Conservation (phyloP, 2,888 invertebrate genomes). For the Drosophila infuscata region DNA sequence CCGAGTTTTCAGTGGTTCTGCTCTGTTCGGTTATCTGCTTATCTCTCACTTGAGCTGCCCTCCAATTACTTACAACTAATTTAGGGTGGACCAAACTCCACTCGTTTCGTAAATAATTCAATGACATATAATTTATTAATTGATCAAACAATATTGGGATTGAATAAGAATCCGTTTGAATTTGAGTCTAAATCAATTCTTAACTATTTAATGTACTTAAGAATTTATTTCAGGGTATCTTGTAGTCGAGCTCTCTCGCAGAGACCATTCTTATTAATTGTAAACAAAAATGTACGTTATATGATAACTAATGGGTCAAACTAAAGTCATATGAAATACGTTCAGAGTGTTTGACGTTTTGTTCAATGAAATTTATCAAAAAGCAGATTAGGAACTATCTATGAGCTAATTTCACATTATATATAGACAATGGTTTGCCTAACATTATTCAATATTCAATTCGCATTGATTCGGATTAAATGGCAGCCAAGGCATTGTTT, state of each 20-base stretch:
- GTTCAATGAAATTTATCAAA: not conserved
- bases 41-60: too few species aligned
- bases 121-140: not conserved
- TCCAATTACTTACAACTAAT: too few species aligned
- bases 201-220: too few species aligned
- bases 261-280: not conserved
- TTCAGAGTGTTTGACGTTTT: not conserved
- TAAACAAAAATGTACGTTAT: not conserved
- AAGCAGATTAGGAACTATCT: conserved; percentile 20
- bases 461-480: conserved; percentile 25
- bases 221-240: not conserved
- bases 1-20: too few species aligned
- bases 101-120: not conserved
- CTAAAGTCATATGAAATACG: not conserved
- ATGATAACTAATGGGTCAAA: not conserved
- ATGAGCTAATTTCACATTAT: conserved; percentile 29
- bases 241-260: not conserved
- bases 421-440: conserved; percentile 30
- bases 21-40: too few species aligned
- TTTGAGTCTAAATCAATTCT: too few species aligned
- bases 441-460: conserved; percentile 24
- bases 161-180: not conserved
- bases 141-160: not conserved
- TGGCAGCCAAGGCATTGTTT: conserved; percentile 50
- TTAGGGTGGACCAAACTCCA: not conserved